Evolutionary conservation across 1,140 invertebrate species (phyloP), one percentile per base, ranked within the genome.

Genomic region (Helicoverpa armigera): DNA sequence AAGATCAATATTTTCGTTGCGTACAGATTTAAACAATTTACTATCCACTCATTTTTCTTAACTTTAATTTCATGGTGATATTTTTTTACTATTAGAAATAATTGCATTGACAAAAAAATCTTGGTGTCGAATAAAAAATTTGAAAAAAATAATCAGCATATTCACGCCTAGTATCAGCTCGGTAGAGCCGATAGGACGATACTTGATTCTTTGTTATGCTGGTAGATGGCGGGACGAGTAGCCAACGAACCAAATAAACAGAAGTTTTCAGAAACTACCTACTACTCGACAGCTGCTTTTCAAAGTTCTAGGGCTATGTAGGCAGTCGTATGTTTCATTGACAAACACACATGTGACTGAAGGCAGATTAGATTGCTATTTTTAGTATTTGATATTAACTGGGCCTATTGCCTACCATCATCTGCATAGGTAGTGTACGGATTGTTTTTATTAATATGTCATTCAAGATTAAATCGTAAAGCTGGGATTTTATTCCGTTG

Each of bases 1-100:
- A 53, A 51, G 61, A 83, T 83, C 82, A 83, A 83, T 83, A 83
- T 10, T 77, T 77, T 67, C 5, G 58, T n/a, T 60, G 76, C 76
- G 60, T 79, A 56, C 81, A 67, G 29, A 69, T 31, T 69, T 76
- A 69, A 81, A 76, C 12, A 53, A 31, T 58, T 43, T 43, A 1
- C 11, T 23, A 11, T n/a, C n/a, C n/a, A n/a, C n/a, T n/a, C 0
- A 11, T 31, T 61, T 61, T 13, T 31, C 23, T 18, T 13, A 14
- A 3, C 16, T 29, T 23, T 61, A 2, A 12, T 23, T 14, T 13
- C 14, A 23, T 29, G 10, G 2, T 3, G 12, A 13, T 61, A 10
- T 11, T 61, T 3, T 4, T 23, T 14, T 31, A 14, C 1, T 14
- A 61, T 31, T 11, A 4, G 5, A 3, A 1, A 14, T 13, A 13